Evolutionary conservation across 2,113 vertebrate species (phyloP).

Genomic region (Clarias gariepinus): DNA sequence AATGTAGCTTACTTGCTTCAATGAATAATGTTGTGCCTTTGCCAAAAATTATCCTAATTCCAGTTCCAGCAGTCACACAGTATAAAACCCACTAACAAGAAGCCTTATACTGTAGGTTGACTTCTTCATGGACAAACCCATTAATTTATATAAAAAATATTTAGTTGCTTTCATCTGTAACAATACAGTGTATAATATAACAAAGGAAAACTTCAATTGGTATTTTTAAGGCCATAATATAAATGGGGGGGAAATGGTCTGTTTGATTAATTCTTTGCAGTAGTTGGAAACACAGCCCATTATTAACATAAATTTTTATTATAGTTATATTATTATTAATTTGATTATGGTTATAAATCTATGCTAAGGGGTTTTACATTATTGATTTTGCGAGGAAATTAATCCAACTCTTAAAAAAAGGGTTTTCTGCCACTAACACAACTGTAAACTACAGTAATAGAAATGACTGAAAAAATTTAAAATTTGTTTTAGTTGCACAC

Average conservation of each 20-base stretch:
- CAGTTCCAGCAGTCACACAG: conserved; percentile 49
- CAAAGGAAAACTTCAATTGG: background rate
- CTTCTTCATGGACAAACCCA: background rate
- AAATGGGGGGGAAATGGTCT: background rate
- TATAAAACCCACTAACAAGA: conserved; percentile 23
- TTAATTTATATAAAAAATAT: background rate
- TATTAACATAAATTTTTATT: background rate
- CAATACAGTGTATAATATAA: background rate
- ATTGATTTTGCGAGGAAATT: background rate
- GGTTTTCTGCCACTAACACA: background rate
- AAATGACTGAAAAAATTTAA: too few species aligned
- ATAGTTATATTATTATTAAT: too few species aligned
- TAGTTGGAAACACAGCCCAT: background rate
- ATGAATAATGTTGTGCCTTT: conserved; percentile 43
- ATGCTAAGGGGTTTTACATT: background rate
- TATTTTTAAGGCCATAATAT: background rate
- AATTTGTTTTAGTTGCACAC: too few species aligned
- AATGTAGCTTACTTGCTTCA: conserved; percentile 49
- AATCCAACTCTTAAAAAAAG: background rate
- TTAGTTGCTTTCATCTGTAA: background rate
- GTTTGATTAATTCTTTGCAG: background rate
- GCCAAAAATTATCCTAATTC: conserved; percentile 50
- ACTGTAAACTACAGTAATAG: too few species aligned
- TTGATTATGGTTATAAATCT: background rate
- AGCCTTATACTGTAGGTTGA: background rate